Evolutionary conservation across 1,140 invertebrate genomes (phyloP).

Genomic region (Eufriesea mexicana): DNA sequence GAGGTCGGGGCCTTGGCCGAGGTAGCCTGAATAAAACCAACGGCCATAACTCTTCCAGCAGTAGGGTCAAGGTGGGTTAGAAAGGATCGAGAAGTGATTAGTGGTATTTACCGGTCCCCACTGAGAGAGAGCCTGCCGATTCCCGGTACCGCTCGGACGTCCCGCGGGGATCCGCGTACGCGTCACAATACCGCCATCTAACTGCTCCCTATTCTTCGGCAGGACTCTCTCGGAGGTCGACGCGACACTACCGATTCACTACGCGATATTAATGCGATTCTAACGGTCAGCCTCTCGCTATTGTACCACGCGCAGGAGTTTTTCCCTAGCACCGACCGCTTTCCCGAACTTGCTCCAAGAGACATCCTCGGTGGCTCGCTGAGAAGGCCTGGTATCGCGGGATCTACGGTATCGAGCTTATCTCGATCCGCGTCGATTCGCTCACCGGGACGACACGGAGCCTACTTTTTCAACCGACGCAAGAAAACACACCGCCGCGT

Average conservation of each 20-base stretch:
- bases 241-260: slow-evolving; percentile 56
- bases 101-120: slow-evolving; percentile 67
- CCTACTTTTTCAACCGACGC: not conserved
- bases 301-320: slow-evolving; percentile 1
- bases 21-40: slow-evolving; percentile 66
- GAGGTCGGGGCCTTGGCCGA: slow-evolving; percentile 26
- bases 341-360: slow-evolving; percentile 42
- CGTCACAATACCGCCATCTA: slow-evolving; percentile 63
- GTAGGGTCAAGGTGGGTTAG: slow-evolving; percentile 65
- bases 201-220: slow-evolving; percentile 68
- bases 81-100: slow-evolving; percentile 75
- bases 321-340: slow-evolving; percentile 26
- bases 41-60: slow-evolving; percentile 66
- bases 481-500: no score
- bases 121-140: slow-evolving; percentile 59
- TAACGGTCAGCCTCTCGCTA: slow-evolving; percentile 56
- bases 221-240: slow-evolving; percentile 50
- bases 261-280: slow-evolving; percentile 65
- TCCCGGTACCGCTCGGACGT: slow-evolving; percentile 63
- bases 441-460: not conserved
- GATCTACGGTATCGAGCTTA: slow-evolving; percentile 9
- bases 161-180: slow-evolving; percentile 48
- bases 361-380: slow-evolving; percentile 1
- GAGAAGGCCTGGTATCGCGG: slow-evolving; percentile 23
- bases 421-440: slow-evolving; percentile 42